A percentile compares a stretch with the other conserved stretches of the same genome.
Conservation (phyloP, 2,797 vertebrate genomes). For the Sparidentex hasta region DNA sequence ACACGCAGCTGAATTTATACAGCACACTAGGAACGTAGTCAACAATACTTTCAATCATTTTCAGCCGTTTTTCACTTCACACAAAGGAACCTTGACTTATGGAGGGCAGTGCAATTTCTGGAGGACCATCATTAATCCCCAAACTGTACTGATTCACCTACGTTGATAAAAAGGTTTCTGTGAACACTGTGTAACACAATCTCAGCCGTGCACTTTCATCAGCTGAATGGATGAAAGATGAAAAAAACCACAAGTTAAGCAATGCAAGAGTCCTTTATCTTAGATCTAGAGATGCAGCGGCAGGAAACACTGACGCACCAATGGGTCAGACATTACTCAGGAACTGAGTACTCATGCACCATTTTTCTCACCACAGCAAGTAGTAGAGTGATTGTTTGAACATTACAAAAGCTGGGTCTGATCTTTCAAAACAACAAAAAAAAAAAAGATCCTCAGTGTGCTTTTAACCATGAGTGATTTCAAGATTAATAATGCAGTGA, state of each 20-base stretch:
- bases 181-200: constrained; percentile 13
- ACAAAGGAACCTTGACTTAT: not conserved
- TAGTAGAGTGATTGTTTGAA: constrained; percentile 7
- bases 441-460: not conserved
- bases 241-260: constrained; percentile 12
- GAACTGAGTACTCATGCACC: not conserved
- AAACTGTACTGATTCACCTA: not conserved
- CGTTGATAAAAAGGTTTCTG: not conserved
- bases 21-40: constrained; percentile 11
- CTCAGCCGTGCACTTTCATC: constrained; percentile 13
- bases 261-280: constrained; percentile 12
- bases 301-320: constrained; percentile 19
- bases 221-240: constrained; percentile 26
- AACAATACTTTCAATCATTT: not conserved
- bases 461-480: constrained; percentile 14
- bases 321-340: constrained; percentile 10
- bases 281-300: constrained; percentile 17
- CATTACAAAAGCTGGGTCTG: constrained; percentile 2
- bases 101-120: constrained; percentile 5
- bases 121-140: not conserved
- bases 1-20: constrained; percentile 11
- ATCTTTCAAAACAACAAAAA: not conserved
- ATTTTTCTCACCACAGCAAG: constrained; percentile 19
- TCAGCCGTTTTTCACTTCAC: not conserved
- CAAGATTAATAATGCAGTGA: constrained; percentile 22